Evolutionary conservation across 2,797 vertebrate species (phyloP), one percentile per base, ranked within the genome.

Genomic region (Mus spretus): DNA sequence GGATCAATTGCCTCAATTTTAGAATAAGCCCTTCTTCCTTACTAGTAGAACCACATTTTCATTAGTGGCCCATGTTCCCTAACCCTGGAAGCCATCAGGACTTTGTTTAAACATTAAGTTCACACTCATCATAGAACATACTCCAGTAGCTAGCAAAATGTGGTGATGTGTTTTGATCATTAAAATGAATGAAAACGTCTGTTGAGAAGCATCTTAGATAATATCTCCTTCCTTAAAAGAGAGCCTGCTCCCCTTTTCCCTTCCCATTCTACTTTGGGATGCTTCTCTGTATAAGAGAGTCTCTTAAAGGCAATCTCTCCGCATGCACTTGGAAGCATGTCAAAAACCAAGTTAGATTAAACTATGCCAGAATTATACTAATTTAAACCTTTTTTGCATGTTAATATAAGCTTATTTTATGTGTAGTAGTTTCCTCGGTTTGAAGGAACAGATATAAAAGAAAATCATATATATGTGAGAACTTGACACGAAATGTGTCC

Each of bases 361-460:
- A 61, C 24, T 82, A 61, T 28, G 13, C n/a, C 80, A 82, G 26
- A 61, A 61, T 57, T 59, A 57, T 20, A 57, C 53, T 81, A 57
- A 81, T 14, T 61, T 61, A 61, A 82, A 44, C 11, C 1, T 67
- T 79, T 65, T 26, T 61, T 61, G 1, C 31, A 22, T 74, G 81
- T 96, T 79, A 82, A 91, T 61, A 85, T 40, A 70, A 59, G 83
- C 34, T n/a, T 3, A 74, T 93, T 94, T 89, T 44, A 91, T 78
- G 84, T 84, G 22, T 40, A 22, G 9, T 86, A 67, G 70, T 92
- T 72, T 65, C 78, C 4, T 44, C 67, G 6, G 7, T 77, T 82
- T 77, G 78, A 10, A 82, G n/a, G 59, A 11, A 31, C 79, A 15
- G 31, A 50, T 89, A 72, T 93, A 87, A 93, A 94, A 90, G 37